Percentiles rank a stretch among this genome's conserved stretches.
Evolutionary conservation across 37 sponge, comb jelly and placozoan species (phyloP).

Genomic region (Tethya wilhelma): DNA sequence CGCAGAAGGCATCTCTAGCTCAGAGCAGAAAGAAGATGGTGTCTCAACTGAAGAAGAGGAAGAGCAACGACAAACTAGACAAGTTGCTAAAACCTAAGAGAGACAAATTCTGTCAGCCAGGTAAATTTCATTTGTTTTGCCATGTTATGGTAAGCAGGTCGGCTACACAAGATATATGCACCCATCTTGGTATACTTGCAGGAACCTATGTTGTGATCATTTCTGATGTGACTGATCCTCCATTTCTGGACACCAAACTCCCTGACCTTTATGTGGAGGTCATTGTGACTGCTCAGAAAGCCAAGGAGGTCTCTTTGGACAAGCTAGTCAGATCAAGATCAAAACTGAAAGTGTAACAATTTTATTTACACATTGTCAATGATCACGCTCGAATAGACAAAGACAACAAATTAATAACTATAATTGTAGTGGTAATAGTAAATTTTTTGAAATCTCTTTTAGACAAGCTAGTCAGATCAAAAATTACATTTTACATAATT

Average conservation of each 20-base stretch:
- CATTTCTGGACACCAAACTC: slow-evolving; percentile 39
- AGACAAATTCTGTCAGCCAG: slow-evolving; percentile 30
- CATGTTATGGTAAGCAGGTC: neutral
- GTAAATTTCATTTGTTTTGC: slow-evolving; percentile 1
- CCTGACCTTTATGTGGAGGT: slow-evolving; percentile 12
- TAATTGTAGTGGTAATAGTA: no score
- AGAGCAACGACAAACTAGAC: neutral
- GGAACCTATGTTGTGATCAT: slow-evolving; percentile 61
- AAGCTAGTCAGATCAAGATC: slow-evolving; percentile 7
- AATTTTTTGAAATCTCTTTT: no score
- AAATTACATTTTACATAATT: no score
- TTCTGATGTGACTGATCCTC: slow-evolving; percentile 62
- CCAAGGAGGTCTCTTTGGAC: neutral
- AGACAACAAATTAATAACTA: no score
- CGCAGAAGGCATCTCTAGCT: neutral
- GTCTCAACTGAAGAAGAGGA: neutral
- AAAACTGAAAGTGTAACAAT: no score
- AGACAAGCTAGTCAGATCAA: no score
- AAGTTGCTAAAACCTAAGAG: slow-evolving; percentile 28
- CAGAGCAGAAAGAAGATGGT: neutral
- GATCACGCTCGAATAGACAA: no score
- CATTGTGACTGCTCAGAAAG: slow-evolving; percentile 13
- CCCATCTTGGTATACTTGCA: neutral
- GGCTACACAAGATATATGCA: neutral
- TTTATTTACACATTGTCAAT: no score